Conservation (phyloP, 1,140 invertebrate species). For the Callitettix versicolor region DNA sequence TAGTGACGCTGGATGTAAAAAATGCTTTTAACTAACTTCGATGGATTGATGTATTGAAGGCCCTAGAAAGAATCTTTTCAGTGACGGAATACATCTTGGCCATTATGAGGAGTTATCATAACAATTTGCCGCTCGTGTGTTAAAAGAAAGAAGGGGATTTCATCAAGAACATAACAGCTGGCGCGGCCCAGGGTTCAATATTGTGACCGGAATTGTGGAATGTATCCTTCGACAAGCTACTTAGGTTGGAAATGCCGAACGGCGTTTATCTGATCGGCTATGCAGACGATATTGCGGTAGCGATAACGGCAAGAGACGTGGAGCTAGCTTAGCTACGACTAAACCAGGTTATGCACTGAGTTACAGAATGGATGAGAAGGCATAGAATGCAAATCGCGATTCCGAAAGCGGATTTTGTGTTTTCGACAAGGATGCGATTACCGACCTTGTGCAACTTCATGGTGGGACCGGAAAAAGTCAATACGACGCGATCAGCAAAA, state of each 20-base stretch:
- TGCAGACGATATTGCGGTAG: constrained; percentile 26
- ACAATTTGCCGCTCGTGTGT: too few species aligned
- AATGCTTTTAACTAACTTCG: neutral
- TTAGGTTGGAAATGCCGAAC: constrained; percentile 18
- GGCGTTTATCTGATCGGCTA: constrained; percentile 19
- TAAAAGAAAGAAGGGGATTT: neutral
- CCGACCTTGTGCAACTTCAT: neutral
- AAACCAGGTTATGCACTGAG: constrained; percentile 18
- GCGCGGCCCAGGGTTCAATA: constrained; percentile 31
- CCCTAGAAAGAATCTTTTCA: neutral
- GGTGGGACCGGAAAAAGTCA: neutral
- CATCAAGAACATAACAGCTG: constrained; percentile 12
- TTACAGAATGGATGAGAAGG: constrained; percentile 16
- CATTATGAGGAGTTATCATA: neutral
- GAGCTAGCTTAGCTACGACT: constrained; percentile 13
- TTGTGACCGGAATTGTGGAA: constrained; percentile 30
- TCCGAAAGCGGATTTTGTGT: neutral
- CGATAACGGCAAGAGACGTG: constrained; percentile 13
- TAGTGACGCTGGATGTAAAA: neutral
- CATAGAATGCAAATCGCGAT: neutral
- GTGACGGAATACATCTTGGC: neutral
- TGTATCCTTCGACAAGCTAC: constrained; percentile 25
- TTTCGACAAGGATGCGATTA: neutral
- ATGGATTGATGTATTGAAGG: neutral
- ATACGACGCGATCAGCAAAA: neutral